Percentiles rank a stretch among this genome's conserved stretches.
Conservation (phyloP, 2,888 invertebrate genomes). For the Parnassius apollo region DNA sequence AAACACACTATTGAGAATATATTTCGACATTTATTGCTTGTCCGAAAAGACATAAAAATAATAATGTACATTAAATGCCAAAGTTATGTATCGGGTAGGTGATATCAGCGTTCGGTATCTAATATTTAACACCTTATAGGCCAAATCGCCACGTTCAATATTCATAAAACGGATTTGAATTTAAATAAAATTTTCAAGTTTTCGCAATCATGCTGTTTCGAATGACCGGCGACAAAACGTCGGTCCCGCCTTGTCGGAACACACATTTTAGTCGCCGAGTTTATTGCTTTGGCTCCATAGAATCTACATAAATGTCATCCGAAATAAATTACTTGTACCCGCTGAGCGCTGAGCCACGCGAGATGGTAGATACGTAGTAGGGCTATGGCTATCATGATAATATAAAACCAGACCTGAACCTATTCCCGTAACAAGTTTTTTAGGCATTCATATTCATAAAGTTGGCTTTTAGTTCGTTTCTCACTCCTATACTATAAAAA, state of each 20-base stretch:
- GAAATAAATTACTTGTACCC: constrained; percentile 57
- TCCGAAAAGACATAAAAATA: neutral
- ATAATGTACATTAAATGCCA: constrained; percentile 9
- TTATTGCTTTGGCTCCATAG: constrained; percentile 61
- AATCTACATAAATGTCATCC: constrained; percentile 69
- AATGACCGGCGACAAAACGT: constrained; percentile 38
- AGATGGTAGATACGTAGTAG: constrained; percentile 21
- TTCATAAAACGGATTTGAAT: constrained; percentile 32
- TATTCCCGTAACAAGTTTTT: too few relatives aligned
- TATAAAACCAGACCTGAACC: too few relatives aligned
- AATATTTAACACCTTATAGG: constrained; percentile 27
- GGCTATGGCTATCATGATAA: constrained; percentile 7
- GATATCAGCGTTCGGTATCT: constrained; percentile 22
- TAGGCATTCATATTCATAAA: too few relatives aligned
- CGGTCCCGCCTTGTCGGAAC: constrained; percentile 42
- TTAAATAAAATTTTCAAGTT: constrained; percentile 38
- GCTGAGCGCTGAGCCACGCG: constrained; percentile 23
- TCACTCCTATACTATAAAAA: too few relatives aligned
- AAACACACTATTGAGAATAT: too few relatives aligned
- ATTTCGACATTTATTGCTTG: too few relatives aligned
- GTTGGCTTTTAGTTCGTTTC: too few relatives aligned
- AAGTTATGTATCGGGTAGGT: constrained; percentile 19
- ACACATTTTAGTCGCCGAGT: constrained; percentile 53
- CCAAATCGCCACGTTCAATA: constrained; percentile 30
- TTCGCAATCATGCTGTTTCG: constrained; percentile 44